phyloP scores from a whole-genome alignment of 1,140 invertebrate species.

The Tyrophagus putrescentiae region DNA sequence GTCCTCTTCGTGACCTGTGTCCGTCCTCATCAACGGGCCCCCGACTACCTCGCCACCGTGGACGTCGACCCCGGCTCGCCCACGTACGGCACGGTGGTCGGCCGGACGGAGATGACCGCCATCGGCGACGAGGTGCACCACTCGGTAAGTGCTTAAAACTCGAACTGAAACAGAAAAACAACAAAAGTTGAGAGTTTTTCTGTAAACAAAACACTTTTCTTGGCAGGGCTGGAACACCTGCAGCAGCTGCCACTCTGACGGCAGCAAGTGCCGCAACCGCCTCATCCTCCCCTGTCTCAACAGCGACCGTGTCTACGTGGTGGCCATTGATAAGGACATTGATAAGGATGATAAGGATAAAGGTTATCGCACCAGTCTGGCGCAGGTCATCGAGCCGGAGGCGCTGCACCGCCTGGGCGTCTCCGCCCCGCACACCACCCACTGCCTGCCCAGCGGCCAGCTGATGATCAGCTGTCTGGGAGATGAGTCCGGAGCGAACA shows the following conservation, averaged over 20 bases:
- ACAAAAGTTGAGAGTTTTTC: too few relatives aligned
- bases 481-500: constrained; percentile 51
- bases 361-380: constrained; percentile 16
- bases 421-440: constrained; percentile 72
- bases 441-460: constrained; percentile 76
- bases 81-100: constrained; percentile 52
- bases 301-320: constrained; percentile 66
- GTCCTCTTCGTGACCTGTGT: constrained; percentile 75
- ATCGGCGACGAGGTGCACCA: constrained; percentile 82
- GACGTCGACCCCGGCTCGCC: constrained; percentile 74
- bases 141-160: constrained; percentile 34
- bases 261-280: constrained; percentile 49
- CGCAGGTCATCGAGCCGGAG: constrained; percentile 38
- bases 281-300: constrained; percentile 66
- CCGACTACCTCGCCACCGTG: constrained; percentile 76
- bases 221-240: constrained; percentile 77
- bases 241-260: constrained; percentile 62
- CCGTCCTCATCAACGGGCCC: constrained; percentile 45
- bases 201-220: neutral
- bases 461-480: constrained; percentile 91
- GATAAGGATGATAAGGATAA: constrained; percentile 29
- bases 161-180: too few relatives aligned
- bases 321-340: constrained; percentile 45
- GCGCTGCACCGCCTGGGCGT: constrained; percentile 56
- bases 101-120: constrained; percentile 59